Evolutionary conservation across 2,888 invertebrate species (phyloP).

Genomic region (Mimachlamys varia): DNA sequence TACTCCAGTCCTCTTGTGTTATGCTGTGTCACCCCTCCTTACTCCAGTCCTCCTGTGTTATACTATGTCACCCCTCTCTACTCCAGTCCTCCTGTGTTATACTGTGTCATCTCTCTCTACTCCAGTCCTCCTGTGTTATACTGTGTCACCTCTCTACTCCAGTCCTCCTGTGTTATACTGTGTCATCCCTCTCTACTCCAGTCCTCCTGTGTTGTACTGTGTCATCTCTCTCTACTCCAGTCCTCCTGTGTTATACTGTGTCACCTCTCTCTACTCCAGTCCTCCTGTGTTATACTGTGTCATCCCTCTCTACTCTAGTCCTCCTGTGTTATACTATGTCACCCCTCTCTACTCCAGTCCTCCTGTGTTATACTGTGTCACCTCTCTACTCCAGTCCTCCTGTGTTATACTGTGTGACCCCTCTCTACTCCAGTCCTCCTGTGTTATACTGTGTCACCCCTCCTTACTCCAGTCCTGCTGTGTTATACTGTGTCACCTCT

Average conservation of each 20-base stretch:
- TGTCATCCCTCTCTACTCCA: too few species aligned
- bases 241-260: not conserved
- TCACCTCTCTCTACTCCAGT: not conserved
- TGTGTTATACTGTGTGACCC: too few species aligned
- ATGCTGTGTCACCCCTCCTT: not conserved
- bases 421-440: not conserved
- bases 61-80: not conserved
- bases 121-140: not conserved
- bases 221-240: not conserved
- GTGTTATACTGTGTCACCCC: not conserved
- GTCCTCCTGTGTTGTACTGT: not conserved
- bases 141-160: not conserved
- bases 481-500: not conserved
- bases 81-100: not conserved
- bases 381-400: not conserved
- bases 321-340: too few species aligned
- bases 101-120: not conserved
- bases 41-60: not conserved
- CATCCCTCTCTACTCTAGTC: too few species aligned
- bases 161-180: not conserved
- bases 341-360: not conserved
- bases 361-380: not conserved
- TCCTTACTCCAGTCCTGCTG: not conserved
- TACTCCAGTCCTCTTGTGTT: not conserved
- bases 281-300: too few species aligned